A percentile compares a stretch with the other conserved stretches of the same genome.
phyloP scores from a whole-genome alignment of 2,888 invertebrate genomes.

The Cepaea hortensis region DNA sequence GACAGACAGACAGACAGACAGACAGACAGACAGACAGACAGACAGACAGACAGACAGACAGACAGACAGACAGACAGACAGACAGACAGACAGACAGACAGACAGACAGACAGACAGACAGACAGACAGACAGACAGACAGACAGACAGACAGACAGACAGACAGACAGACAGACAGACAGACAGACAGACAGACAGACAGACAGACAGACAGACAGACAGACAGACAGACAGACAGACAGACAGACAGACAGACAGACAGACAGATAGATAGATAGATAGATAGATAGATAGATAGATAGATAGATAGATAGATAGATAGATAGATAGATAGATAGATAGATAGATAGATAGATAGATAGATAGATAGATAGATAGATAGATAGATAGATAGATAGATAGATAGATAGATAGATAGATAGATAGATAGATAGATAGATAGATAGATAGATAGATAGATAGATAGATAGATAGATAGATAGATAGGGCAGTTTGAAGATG shows the following conservation, averaged over 20 bases:
- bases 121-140: too few species aligned
- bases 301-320: not conserved
- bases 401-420: not conserved
- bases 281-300: too few species aligned
- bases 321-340: not conserved
- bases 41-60: not conserved
- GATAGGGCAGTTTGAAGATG: not conserved
- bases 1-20: not conserved
- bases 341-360: too few species aligned
- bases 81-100: too few species aligned
- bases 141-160: not conserved
- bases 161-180: not conserved
- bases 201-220: not conserved
- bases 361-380: not conserved
- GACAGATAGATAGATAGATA: too few species aligned
- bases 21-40: not conserved
- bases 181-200: not conserved
- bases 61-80: not conserved
- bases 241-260: not conserved
- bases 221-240: not conserved
- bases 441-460: conserved; percentile 5
- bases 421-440: not conserved
- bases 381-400: not conserved
- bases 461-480: not conserved
- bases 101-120: too few species aligned